Conservation (phyloP, 2,888 invertebrate species). For the Plusia festucae region DNA sequence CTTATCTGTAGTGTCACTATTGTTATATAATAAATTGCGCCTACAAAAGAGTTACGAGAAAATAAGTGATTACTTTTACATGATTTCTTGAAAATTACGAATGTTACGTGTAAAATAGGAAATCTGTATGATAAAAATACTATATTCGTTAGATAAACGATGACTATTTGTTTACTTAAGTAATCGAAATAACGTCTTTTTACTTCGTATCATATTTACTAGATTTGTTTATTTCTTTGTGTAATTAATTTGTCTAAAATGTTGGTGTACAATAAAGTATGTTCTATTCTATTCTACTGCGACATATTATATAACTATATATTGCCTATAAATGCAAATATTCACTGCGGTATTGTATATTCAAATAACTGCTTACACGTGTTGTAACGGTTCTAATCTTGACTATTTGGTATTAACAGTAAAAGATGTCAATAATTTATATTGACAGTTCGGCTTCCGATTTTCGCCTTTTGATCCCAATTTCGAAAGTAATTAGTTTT, state of each 20-base stretch:
- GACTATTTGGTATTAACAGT: background rate
- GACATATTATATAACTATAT: too few relatives aligned
- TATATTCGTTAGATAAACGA: background rate
- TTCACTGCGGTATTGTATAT: background rate
- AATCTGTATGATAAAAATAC: background rate
- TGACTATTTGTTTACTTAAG: background rate
- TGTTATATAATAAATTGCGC: background rate
- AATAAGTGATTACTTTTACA: background rate
- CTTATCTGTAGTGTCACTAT: background rate
- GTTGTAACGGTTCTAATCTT: background rate
- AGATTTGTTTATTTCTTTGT: too few relatives aligned
- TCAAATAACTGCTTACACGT: background rate
- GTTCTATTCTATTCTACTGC: too few relatives aligned
- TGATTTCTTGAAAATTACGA: background rate
- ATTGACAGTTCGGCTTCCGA: background rate
- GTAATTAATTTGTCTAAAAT: too few relatives aligned
- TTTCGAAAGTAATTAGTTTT: conserved; percentile 1
- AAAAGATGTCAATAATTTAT: background rate
- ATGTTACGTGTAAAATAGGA: background rate
- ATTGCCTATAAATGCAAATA: too few relatives aligned
- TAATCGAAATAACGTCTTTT: too few relatives aligned
- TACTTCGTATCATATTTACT: too few relatives aligned
- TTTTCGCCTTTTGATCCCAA: background rate
- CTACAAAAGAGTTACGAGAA: background rate
- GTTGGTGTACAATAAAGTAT: too few relatives aligned